Conservation (phyloP, 2,797 vertebrate genomes). For the Novumbra hubbsi region DNA sequence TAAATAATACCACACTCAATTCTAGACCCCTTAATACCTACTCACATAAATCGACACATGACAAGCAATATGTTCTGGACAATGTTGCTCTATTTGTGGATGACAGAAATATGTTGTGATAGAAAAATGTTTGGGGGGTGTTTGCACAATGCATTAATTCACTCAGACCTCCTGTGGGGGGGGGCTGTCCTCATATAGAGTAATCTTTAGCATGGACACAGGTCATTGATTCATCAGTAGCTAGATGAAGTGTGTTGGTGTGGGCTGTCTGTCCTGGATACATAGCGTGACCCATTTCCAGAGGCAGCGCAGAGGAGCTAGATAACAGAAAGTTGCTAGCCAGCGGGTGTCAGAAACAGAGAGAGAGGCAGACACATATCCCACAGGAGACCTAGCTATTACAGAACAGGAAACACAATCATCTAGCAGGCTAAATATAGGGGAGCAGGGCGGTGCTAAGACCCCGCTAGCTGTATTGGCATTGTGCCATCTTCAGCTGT, state of each 20-base stretch:
- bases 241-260: not conserved
- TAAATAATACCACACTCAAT: not conserved
- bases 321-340: constrained; percentile 49
- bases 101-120: not conserved
- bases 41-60: not conserved
- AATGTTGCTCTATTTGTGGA: not conserved
- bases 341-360: constrained; percentile 55
- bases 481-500: constrained; percentile 24
- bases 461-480: constrained; percentile 35
- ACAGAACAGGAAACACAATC: constrained; percentile 72
- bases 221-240: not conserved
- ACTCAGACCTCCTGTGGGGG: not conserved
- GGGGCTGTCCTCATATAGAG: not conserved
- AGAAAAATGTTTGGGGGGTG: not conserved
- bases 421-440: constrained; percentile 64
- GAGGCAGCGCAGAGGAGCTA: constrained; percentile 53
- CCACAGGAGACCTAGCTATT: constrained; percentile 65
- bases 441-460: constrained; percentile 59
- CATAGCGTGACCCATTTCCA: constrained; percentile 69
- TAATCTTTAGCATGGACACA: not conserved
- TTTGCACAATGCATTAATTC: not conserved
- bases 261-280: constrained; percentile 34
- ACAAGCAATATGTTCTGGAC: not conserved
- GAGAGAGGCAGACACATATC: constrained; percentile 54
- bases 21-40: not conserved